Base-by-base conservation (phyloP, 2,797 vertebrate genomes). In the Catharus ustulatus region DNA sequence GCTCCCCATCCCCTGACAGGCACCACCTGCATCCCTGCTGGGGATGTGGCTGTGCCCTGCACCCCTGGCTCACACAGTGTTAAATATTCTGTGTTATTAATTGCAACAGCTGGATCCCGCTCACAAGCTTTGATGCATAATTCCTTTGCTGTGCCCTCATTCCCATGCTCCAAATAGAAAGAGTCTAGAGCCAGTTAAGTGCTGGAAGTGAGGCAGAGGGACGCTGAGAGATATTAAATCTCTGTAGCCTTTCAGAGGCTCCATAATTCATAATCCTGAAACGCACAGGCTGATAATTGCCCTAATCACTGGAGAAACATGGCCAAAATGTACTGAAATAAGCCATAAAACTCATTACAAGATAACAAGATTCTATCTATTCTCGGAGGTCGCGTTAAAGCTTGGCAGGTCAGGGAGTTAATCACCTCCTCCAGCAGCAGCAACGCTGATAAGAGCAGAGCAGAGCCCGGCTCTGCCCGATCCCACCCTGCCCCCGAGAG, bases 311-410 rank as follows among this genome's bases (percentile, higher is more conserved):
- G 95, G 93, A 97, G 94, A 97, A 98, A 98, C 97, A 96, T 97
- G 96, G 94, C 92, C 97, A 96, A 96, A 97, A 97, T 94, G 95
- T 96, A 97, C 95, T 97, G 96, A 97, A 98, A 98, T 97, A 97
- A 97, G 97, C 96, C 96, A 97, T 98, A 97, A 97, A 98, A 97
- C 95, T 97, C 97, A 97, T 98, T 98, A 98, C 97, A 97, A 98
- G 98, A 97, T 98, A 97, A 97, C 95, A 97, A 98, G 97, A 98
- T 98, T 95, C 97, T 97, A 96, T 98, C 97, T 97, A 87, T 97
- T 97, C 97, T 98, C 97, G 1, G 90, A 98, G 97, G 97, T 98
- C 94, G 94, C 54, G 69, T 96, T 95, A 96, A 89, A 95, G 95
- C 95, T 93, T 61, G 59, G 68, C 84, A 96, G 97, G 96, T 97